Conservation (phyloP, 2,113 vertebrate species). For the Psophia crepitans region DNA sequence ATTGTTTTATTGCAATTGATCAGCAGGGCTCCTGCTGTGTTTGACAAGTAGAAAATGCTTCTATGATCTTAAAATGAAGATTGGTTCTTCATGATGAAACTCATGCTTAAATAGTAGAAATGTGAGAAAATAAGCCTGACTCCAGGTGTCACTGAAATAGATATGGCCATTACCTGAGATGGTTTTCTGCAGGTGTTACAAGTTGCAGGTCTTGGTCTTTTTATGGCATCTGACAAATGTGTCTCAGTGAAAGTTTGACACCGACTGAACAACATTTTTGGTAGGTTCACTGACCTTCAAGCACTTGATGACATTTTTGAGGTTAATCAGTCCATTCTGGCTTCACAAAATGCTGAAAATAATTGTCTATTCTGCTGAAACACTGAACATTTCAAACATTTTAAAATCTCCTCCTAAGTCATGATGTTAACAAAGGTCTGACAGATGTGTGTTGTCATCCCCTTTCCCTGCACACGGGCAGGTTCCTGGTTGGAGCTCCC, state of each 20-base stretch:
- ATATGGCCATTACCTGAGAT: not conserved
- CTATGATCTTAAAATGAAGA: conserved; percentile 41
- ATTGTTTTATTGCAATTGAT: conserved; percentile 57
- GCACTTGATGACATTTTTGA: not conserved
- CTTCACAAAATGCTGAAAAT: not conserved
- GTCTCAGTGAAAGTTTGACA: not conserved
- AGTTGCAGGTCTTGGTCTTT: not conserved
- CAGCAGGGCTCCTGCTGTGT: not conserved
- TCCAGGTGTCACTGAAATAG: not conserved
- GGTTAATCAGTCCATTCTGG: not conserved
- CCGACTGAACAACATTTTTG: not conserved
- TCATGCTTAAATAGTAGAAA: not conserved
- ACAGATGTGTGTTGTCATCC: accelerated
- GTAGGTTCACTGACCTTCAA: not conserved
- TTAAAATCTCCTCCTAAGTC: not conserved
- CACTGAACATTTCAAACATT: accelerated
- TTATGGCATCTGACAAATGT: not conserved
- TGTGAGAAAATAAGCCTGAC: not conserved
- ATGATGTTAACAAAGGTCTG: accelerated
- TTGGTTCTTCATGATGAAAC: not conserved
- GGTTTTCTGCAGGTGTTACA: not conserved
- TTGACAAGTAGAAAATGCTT: conserved; percentile 29
- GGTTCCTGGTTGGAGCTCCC: accelerated
- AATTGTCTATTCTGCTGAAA: not conserved
- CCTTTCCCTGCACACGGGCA: accelerated